Percentiles rank a stretch among this genome's conserved stretches.
Conservation (phyloP, 1,140 invertebrate species). For the Bombus haemorrhoidalis region DNA sequence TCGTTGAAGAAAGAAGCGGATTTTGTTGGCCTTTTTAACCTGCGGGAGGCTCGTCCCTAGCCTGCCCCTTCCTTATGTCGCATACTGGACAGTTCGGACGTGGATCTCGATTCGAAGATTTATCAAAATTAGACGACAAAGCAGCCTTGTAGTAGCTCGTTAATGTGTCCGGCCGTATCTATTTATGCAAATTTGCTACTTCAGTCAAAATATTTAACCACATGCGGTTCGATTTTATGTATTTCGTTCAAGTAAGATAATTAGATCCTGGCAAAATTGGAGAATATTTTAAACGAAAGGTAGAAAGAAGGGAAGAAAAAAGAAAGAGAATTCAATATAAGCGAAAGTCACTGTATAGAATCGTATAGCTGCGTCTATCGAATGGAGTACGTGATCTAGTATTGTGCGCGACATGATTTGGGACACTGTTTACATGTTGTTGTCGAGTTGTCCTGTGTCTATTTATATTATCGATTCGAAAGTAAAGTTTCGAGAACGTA, state of each 20-base stretch:
- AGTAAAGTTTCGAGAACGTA: not conserved
- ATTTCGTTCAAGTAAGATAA: not conserved
- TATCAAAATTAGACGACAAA: slow-evolving; percentile 17
- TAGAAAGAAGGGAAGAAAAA: not conserved
- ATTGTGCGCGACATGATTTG: not conserved
- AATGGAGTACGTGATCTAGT: not conserved
- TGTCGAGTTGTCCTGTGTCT: not conserved
- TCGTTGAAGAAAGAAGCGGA: slow-evolving; percentile 39
- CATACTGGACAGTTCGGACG: slow-evolving; percentile 13
- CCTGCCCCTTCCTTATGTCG: slow-evolving; percentile 22
- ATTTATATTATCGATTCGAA: not conserved
- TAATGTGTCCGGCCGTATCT: not conserved
- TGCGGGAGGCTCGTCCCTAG: slow-evolving; percentile 34
- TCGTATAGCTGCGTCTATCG: not conserved
- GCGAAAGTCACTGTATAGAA: not conserved
- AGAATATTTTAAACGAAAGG: not conserved
- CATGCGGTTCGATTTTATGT: too few relatives aligned
- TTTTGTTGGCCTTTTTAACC: slow-evolving; percentile 44
- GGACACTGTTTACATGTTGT: not conserved
- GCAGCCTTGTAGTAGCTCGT: slow-evolving; percentile 8
- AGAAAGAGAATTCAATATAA: not conserved
- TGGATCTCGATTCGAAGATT: slow-evolving; percentile 31
- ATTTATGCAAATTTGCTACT: not conserved
- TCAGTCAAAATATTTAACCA: not conserved
- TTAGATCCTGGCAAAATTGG: not conserved